Conservation (phyloP, 2,888 invertebrate genomes). For the Calephelis perditalis region DNA sequence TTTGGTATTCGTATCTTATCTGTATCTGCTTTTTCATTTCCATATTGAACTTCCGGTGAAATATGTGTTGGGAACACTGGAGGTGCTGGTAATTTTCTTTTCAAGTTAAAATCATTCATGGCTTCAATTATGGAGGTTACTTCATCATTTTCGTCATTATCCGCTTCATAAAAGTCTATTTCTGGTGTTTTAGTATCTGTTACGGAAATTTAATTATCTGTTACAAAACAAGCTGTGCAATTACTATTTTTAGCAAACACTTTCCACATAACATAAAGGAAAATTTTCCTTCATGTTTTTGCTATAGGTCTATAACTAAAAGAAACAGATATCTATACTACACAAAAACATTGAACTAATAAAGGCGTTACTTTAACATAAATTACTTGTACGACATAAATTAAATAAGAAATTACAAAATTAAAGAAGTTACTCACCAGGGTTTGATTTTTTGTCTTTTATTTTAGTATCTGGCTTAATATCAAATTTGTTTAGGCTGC, state of each 20-base stretch:
- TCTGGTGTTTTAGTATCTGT: conserved; percentile 66
- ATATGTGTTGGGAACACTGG: conserved; percentile 67
- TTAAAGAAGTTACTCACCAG: conserved; percentile 20
- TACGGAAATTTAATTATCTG: conserved; percentile 35
- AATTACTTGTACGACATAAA: background rate
- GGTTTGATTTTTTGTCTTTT: conserved; percentile 21
- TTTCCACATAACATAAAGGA: background rate
- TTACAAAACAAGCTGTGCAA: background rate
- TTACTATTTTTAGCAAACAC: background rate
- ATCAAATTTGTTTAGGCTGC: conserved; percentile 24
- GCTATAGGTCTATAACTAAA: background rate
- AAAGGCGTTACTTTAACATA: background rate
- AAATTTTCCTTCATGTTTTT: too few species aligned
- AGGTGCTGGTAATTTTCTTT: conserved; percentile 47
- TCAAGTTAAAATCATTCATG: conserved; percentile 37
- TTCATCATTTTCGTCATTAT: conserved; percentile 43
- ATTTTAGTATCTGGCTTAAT: conserved; percentile 24
- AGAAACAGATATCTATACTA: background rate
- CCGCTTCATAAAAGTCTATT: conserved; percentile 68
- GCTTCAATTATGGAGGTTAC: conserved; percentile 40
- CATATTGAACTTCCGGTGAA: conserved; percentile 72
- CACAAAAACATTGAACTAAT: background rate
- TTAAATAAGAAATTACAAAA: background rate
- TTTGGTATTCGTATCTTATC: conserved; percentile 56
- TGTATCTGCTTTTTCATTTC: conserved; percentile 65